Base-by-base conservation (phyloP, 1,140 invertebrate genomes). In the Heliconius himera region DNA sequence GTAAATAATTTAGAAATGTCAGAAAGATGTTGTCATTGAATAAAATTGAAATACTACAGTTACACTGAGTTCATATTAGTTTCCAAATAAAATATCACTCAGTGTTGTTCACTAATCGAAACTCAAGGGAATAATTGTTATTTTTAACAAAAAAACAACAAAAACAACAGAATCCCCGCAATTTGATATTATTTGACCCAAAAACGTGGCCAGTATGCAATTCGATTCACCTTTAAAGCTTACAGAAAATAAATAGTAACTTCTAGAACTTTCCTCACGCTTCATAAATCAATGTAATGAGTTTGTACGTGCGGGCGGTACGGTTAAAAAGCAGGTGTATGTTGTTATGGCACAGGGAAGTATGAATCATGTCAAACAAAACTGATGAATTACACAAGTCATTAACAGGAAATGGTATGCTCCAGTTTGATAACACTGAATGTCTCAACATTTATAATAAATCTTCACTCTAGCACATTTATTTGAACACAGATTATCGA, bases 401-500 rank as follows among this genome's bases (percentile, higher is more conserved):
- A 46, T 46, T 46, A 78, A 56, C n/a, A 51, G 29, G 74, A 79
- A 79, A 60, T 36, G 73, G 77, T 81, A 81, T 77, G 77, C 77
- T 82, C 82, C 56, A 77, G 75, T 77, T 77, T 74, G 72, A 83
- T 76, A 79, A 74, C 74, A 81, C 78, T 29, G 83, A 88, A 79
- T 80, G 76, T 85, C 80, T 83, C 76, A 86, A 84, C 81, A 84
- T 82, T 88, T 83, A 87, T 83, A 85, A 84, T 90, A 88, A 54
- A 81, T 84, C 81, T 88, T 86, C 84, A 89, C 83, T 82, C 87
- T 88, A 91, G 85, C 83, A 85, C 84, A 90, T 91, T 79, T 84
- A 83, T 85, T 88, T 93, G 90, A 93, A 93, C 89, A 92, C 90
- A 93, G 87, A 90, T 89, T 83, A 89, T 88, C 79, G 83, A 89